These are phyloP conservation scores for Cynopterus brachyotis DNA, from an alignment of 2,113 vertebrate species.

Conservation along the genomic window DNA sequence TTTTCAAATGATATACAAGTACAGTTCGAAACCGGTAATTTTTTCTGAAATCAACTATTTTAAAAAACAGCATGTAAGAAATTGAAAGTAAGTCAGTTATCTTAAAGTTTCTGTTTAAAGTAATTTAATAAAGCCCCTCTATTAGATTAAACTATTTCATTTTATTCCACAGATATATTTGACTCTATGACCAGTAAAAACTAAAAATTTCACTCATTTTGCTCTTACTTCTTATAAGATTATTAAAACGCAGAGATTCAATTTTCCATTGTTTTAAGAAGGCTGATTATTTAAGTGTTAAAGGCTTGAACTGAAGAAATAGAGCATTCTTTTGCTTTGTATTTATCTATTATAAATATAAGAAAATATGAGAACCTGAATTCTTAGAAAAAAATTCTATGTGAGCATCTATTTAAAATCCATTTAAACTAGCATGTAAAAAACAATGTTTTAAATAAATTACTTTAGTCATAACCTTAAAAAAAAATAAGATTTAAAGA, in stretches of 20 bases:
- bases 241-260: constrained; percentile 63
- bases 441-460: background rate
- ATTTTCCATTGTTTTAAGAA: constrained; percentile 57
- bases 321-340: constrained; percentile 28
- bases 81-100: background rate
- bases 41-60: constrained; percentile 42
- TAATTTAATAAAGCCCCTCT: constrained; percentile 51
- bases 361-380: background rate
- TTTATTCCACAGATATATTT: constrained; percentile 69
- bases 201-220: constrained; percentile 61
- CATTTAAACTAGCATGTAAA: background rate
- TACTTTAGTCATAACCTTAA: background rate
- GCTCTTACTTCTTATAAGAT: constrained; percentile 54
- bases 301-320: constrained; percentile 58
- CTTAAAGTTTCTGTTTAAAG: constrained; percentile 49
- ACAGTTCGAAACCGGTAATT: background rate
- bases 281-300: constrained; percentile 59
- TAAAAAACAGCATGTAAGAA: constrained; percentile 18
- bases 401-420: background rate
- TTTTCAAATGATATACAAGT: background rate
- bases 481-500: constrained; percentile 26
- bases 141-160: constrained; percentile 44
- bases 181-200: constrained; percentile 65
- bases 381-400: background rate
- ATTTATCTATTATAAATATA: constrained; percentile 35